phyloP scores from a whole-genome alignment of 1,140 invertebrate genomes.

The Tachypleus tridentatus region DNA sequence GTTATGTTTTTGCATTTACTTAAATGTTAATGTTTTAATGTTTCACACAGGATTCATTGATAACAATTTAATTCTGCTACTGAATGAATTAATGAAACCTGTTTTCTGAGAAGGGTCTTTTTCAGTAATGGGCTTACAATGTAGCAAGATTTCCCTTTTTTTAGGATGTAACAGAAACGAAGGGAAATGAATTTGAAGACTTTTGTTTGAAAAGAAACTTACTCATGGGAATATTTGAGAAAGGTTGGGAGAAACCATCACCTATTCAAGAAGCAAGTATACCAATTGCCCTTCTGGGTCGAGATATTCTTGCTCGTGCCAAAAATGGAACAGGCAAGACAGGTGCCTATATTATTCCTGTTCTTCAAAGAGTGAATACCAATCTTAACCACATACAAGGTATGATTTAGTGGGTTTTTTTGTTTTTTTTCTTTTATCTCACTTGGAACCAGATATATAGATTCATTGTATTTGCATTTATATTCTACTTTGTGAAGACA shows the following conservation, averaged over 20 bases:
- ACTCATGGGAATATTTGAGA: slow-evolving; percentile 99
- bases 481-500: too few species aligned
- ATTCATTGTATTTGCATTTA: too few species aligned
- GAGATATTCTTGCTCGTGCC: slow-evolving; percentile 94
- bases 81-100: slow-evolving; percentile 1
- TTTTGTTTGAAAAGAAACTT: slow-evolving; percentile 95
- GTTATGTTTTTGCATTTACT: too few species aligned
- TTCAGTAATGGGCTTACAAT: neutral
- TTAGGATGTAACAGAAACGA: slow-evolving; percentile 97
- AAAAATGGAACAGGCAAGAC: slow-evolving; percentile 99
- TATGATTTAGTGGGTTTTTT: slow-evolving; percentile 24
- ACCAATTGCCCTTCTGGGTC: slow-evolving; percentile 91
- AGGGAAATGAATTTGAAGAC: slow-evolving; percentile 99
- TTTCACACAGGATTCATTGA: too few species aligned
- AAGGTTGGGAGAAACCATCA: slow-evolving; percentile 99
- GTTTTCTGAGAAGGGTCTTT: neutral
- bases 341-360: slow-evolving; percentile 97
- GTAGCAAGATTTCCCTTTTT: slow-evolving; percentile 19
- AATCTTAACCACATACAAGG: slow-evolving; percentile 80
- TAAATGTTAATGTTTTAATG: too few species aligned
- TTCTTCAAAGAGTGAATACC: slow-evolving; percentile 87
- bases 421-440: slow-evolving; percentile 7
- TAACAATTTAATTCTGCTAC: too few species aligned
- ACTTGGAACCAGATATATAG: neutral
- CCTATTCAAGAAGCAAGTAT: slow-evolving; percentile 99